Conservation (phyloP, 2,113 vertebrate species). For the Hystrix cristata region DNA sequence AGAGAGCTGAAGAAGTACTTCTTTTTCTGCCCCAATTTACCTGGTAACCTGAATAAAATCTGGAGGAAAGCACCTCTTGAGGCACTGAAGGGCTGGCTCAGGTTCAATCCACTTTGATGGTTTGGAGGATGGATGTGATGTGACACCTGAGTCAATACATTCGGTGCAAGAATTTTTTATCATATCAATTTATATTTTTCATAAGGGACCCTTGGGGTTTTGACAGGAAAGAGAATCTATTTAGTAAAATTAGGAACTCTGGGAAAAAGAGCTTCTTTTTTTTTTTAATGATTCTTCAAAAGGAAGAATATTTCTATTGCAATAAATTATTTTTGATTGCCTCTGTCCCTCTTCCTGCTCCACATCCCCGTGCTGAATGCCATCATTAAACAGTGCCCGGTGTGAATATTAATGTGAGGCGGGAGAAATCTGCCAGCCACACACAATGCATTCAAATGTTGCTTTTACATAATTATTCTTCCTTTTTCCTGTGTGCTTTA, state of each 20-base stretch:
- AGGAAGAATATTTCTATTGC: conserved; percentile 76
- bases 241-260: conserved; percentile 79
- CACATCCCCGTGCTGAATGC: conserved; percentile 78
- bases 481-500: conserved; percentile 72
- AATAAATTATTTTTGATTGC: conserved; percentile 85
- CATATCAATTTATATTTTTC: conserved; percentile 67
- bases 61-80: not conserved
- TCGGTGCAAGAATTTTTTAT: conserved; percentile 69
- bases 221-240: conserved; percentile 75
- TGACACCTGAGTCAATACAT: not conserved
- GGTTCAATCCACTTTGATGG: not conserved
- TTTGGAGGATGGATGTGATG: not conserved
- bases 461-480: conserved; percentile 80
- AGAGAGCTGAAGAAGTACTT: not conserved
- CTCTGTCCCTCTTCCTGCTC: conserved; percentile 77
- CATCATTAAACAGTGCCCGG: conserved; percentile 82
- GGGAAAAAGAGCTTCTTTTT: conserved; percentile 42
- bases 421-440: conserved; percentile 79
- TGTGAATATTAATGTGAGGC: conserved; percentile 83
- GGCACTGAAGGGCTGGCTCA: not conserved
- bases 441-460: conserved; percentile 80
- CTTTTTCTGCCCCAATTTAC: conserved; percentile 11
- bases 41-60: not conserved
- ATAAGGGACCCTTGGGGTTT: conserved; percentile 68
- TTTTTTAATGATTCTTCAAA: conserved; percentile 72